phyloP scores from a whole-genome alignment of 2,888 invertebrate species.

The Meiosimyza decipiens region DNA sequence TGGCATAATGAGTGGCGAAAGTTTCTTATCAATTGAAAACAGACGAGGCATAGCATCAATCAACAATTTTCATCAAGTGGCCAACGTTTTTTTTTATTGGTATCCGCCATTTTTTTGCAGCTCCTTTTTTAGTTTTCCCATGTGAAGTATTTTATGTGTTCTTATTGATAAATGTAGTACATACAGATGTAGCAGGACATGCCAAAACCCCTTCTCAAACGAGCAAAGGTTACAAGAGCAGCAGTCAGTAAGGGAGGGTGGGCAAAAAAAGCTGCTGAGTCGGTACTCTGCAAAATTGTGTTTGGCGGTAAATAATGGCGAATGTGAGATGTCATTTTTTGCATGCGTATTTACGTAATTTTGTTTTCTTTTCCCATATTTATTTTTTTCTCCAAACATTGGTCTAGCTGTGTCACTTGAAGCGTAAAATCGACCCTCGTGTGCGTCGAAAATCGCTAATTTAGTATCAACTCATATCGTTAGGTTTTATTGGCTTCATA shows the following conservation, averaged over 20 bases:
- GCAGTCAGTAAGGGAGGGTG: slow-evolving; percentile 30
- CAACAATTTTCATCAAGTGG: slow-evolving; percentile 63
- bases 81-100: slow-evolving; percentile 41
- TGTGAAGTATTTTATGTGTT: slow-evolving; percentile 35
- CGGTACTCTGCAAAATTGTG: slow-evolving; percentile 60
- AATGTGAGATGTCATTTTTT: not conserved
- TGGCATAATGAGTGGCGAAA: not conserved
- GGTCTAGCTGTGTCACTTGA: slow-evolving; percentile 47
- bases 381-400: not conserved
- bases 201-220: slow-evolving; percentile 54
- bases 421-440: slow-evolving; percentile 56
- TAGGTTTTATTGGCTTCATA: slow-evolving; percentile 65
- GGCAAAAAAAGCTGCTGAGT: slow-evolving; percentile 57
- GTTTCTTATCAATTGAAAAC: slow-evolving; percentile 57
- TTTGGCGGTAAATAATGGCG: slow-evolving; percentile 40
- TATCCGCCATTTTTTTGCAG: slow-evolving; percentile 48
- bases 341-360: slow-evolving; percentile 7
- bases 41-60: slow-evolving; percentile 61
- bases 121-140: slow-evolving; percentile 16
- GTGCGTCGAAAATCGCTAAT: slow-evolving; percentile 46
- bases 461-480: slow-evolving; percentile 65
- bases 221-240: not conserved
- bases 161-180: slow-evolving; percentile 23
- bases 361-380: not conserved
- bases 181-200: slow-evolving; percentile 52